Base-by-base conservation (phyloP, 1,140 invertebrate genomes). In the Limonius californicus region DNA sequence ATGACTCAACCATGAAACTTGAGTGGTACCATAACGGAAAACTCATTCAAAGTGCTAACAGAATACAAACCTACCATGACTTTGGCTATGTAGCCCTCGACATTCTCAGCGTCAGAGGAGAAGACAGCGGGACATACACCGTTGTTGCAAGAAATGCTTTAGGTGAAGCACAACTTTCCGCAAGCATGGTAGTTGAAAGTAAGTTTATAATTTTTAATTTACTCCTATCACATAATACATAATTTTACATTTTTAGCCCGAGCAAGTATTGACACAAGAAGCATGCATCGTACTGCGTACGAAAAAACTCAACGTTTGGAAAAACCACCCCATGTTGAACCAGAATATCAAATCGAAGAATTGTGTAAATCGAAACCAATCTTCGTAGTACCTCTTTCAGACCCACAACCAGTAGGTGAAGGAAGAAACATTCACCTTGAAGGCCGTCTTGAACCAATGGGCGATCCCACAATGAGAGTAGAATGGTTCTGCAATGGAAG, bases 41-140 rank as follows among this genome's bases (percentile, higher is more conserved):
- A 73, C 81, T 89, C 53, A 88, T 93, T 54, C 89, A 88, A 68
- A 85, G 85, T 47, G 92, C 92, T 19, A 93, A 90, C 72, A 84
- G 92, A 69, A 94, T 93, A 68, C 90, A 95, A 75, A 95, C 90
- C 6, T 93, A 94, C 75, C 89, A 97, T 70, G 94, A 98, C 77
- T 97, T 97, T 79, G 94, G 95, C 59, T 97, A 96, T 71, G 94
- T 97, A 6, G 90, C 94, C 43, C 83, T 98, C 62, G 95, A 98
- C 72, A 95, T 98, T 68, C 80, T 92, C 57, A 91, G 89, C 75
- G 93, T 96, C 7, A 81, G 91, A 32, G 82, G 86, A 21, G 90
- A 94, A 74, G 93, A 96, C 78, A 85, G 89, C 68, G 93, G 93
- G 35, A 86, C 88, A 4, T 95, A 95, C 72, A 92, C 90, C 0